Base-by-base conservation (phyloP, 2,113 vertebrate genomes). In the Podarcis raffonei region DNA sequence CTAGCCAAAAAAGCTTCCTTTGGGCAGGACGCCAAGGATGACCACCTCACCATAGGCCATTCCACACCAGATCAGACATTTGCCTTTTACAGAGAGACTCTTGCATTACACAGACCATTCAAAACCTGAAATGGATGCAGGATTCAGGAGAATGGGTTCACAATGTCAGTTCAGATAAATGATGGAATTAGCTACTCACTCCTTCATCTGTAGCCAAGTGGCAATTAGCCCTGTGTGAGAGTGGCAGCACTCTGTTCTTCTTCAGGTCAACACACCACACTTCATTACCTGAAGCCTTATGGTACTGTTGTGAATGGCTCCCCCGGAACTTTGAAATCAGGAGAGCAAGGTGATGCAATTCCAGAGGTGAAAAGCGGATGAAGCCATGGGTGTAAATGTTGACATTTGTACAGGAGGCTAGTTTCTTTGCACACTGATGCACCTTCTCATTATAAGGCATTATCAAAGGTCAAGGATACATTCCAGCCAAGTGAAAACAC, bases 11-110 rank as follows among this genome's bases (percentile, higher is more conserved):
- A 75, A 16, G 9, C 6, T 72, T 74, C 81, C 6, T 37, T 9
- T 5, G 1, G 3, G 0, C 0, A 22, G 11, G 71, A 11, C 48
- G 35, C 7, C 27, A 65, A 48, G 13, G 16, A 48, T 62, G 5
- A 1, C 27, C 79, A 62, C 16, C 30, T 68, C 39, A 53, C 32
- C 11, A 42, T 5, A 25, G 48, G 16, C 39, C 6, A 59, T 2
- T 48, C 35, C 20, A 12, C 5, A 16, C n/a, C 37, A 23, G 4
- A 30, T 48, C 39, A 53, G 8, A 35, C 48, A 65, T 6, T 27
- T 18, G 78, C n/a, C 20, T 76, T 86, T 85, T 30, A 35, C n/a
- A 65, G 39, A 13, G 57, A 13, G 37, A 27, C 5, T 27, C 18
- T 53, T 25, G 23, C 42, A 62, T 42, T 32, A 6, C 4, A 80